phyloP scores from a whole-genome alignment of 2,113 vertebrate species.

The Malurus melanocephalus region DNA sequence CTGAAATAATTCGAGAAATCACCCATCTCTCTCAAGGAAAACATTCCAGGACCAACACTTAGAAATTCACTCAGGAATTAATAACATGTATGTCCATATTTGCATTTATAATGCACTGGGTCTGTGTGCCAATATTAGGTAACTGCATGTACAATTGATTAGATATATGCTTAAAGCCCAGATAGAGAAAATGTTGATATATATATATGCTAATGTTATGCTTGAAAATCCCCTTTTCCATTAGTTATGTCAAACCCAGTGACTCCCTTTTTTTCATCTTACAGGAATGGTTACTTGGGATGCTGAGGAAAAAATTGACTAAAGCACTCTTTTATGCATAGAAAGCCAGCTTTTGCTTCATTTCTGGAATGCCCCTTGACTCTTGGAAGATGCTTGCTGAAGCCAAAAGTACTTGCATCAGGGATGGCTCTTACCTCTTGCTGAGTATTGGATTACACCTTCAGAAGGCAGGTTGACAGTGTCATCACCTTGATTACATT shows the following conservation, averaged over 20 bases:
- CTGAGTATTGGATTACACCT: not conserved
- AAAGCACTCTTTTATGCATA: too few relatives aligned
- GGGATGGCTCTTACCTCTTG: not conserved
- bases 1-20: not conserved
- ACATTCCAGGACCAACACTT: not conserved
- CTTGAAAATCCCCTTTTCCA: not conserved
- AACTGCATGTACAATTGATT: not conserved
- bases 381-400: not conserved
- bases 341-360: not conserved
- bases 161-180: not conserved
- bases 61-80: not conserved
- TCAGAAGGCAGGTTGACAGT: not conserved
- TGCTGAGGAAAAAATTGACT: not conserved
- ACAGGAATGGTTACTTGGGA: not conserved
- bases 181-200: not conserved
- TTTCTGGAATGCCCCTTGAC: not conserved
- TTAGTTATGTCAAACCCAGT: not conserved
- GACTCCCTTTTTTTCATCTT: not conserved
- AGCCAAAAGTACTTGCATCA: not conserved
- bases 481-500: not conserved
- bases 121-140: not conserved
- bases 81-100: not conserved
- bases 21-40: not conserved
- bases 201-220: not conserved
- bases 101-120: not conserved